Percentiles rank a stretch among this genome's conserved stretches.
Conservation (phyloP, 2,888 invertebrate genomes). For the Nomada lathburiana region DNA sequence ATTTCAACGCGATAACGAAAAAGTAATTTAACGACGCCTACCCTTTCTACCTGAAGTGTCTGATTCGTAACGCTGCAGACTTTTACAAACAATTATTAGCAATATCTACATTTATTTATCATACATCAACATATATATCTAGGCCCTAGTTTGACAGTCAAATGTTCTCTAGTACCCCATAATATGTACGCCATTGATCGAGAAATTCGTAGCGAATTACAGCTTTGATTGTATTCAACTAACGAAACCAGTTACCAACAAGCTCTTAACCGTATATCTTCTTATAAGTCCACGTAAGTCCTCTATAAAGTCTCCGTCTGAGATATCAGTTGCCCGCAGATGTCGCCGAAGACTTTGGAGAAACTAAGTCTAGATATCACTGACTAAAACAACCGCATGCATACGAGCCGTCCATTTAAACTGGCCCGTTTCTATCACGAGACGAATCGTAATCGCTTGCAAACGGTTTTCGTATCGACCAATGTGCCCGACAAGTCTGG, state of each 20-base stretch:
- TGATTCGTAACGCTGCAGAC: no score
- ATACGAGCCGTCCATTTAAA: slow-evolving; percentile 29
- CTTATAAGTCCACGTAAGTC: slow-evolving; percentile 56
- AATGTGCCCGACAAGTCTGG: not conserved
- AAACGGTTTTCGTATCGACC: slow-evolving; percentile 40
- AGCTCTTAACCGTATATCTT: slow-evolving; percentile 57
- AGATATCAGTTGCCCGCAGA: slow-evolving; percentile 66
- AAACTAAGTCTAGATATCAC: slow-evolving; percentile 57
- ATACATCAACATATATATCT: no score
- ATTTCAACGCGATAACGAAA: not conserved
- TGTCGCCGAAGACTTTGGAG: slow-evolving; percentile 42
- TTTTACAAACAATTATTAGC: no score
- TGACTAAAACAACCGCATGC: slow-evolving; percentile 40
- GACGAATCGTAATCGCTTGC: slow-evolving; percentile 24
- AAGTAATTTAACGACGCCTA: not conserved
- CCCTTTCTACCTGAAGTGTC: no score
- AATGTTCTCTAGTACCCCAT: not conserved
- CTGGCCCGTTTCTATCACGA: slow-evolving; percentile 31
- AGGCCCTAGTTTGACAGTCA: not conserved
- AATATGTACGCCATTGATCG: not conserved
- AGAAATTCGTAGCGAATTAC: slow-evolving; percentile 22
- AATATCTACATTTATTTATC: not conserved
- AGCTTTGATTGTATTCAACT: slow-evolving; percentile 9
- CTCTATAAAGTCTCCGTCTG: slow-evolving; percentile 47
- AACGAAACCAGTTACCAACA: slow-evolving; percentile 15